Percentiles rank a stretch among this genome's conserved stretches.
Evolutionary conservation across 2,888 invertebrate species (phyloP).

Genomic region (Acrocera orbiculus): DNA sequence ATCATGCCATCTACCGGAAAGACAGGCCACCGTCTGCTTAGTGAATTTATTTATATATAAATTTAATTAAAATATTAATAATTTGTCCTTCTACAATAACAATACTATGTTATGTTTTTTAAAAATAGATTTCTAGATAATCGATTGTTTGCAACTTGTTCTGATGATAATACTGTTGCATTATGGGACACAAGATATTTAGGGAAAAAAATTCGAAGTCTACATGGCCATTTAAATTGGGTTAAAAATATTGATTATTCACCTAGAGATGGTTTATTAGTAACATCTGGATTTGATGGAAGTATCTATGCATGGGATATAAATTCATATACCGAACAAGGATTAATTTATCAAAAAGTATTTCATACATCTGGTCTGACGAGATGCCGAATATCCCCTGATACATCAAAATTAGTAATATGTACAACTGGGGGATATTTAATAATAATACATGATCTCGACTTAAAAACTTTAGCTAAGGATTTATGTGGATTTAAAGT

Average conservation of each 20-base stretch:
- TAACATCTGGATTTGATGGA: slow-evolving; percentile 86
- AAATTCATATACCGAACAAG: slow-evolving; percentile 64
- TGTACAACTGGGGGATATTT: slow-evolving; percentile 82
- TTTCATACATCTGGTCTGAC: slow-evolving; percentile 58
- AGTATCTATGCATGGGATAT: slow-evolving; percentile 90
- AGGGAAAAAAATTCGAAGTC: slow-evolving; percentile 53
- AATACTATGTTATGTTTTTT: too few species aligned
- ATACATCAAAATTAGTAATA: slow-evolving; percentile 72
- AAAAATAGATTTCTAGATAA: slow-evolving; percentile 78
- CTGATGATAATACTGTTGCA: slow-evolving; percentile 83
- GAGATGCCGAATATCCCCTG: slow-evolving; percentile 70
- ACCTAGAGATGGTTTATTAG: slow-evolving; percentile 59
- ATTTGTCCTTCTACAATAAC: too few species aligned
- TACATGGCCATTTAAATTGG: slow-evolving; percentile 86
- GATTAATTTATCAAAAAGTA: slow-evolving; percentile 58
- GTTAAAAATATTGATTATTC: slow-evolving; percentile 93
- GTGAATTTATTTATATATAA: too few species aligned
- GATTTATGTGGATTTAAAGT: slow-evolving; percentile 77
- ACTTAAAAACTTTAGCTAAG: slow-evolving; percentile 56
- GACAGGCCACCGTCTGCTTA: too few species aligned
- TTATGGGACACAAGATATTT: slow-evolving; percentile 84
- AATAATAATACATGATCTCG: slow-evolving; percentile 75
- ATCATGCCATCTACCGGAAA: too few species aligned
- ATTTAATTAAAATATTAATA: too few species aligned
- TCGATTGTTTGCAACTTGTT: slow-evolving; percentile 79